A percentile compares a stretch with the other conserved stretches of the same genome.
Evolutionary conservation across 2,113 vertebrate genomes (phyloP).

Genomic region (Cephalophus harveyi): DNA sequence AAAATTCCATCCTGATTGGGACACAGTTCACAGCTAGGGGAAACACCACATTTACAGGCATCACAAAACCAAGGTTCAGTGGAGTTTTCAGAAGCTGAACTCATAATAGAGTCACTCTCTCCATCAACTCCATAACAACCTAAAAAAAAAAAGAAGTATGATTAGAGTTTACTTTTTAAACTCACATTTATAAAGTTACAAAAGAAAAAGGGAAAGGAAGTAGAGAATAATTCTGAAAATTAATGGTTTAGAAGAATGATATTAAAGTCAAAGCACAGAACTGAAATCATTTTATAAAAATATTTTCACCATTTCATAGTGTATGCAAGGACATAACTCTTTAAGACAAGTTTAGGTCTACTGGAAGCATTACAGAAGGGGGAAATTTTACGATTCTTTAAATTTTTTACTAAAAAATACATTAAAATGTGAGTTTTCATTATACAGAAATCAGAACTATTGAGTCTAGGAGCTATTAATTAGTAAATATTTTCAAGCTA

Average conservation of each 20-base stretch:
- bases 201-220: background rate
- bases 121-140: constrained; percentile 99
- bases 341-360: background rate
- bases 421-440: background rate
- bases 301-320: background rate
- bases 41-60: constrained; percentile 96
- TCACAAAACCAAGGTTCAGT: constrained; percentile 99
- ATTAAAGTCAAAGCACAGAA: background rate
- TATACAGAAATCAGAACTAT: background rate
- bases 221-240: background rate
- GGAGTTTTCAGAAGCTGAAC: constrained; percentile 98
- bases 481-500: background rate
- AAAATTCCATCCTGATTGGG: constrained; percentile 99
- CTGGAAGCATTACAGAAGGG: background rate
- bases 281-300: constrained; percentile 10
- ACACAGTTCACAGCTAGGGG: constrained; percentile 96
- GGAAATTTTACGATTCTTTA: background rate
- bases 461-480: background rate
- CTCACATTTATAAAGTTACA: background rate
- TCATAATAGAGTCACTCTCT: constrained; percentile 99
- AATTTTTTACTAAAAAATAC: background rate
- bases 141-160: constrained; percentile 67
- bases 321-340: background rate
- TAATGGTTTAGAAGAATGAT: background rate
- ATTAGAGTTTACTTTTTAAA: background rate